Conservation (phyloP, 2,888 invertebrate genomes). For the Drosophila picticornis region DNA sequence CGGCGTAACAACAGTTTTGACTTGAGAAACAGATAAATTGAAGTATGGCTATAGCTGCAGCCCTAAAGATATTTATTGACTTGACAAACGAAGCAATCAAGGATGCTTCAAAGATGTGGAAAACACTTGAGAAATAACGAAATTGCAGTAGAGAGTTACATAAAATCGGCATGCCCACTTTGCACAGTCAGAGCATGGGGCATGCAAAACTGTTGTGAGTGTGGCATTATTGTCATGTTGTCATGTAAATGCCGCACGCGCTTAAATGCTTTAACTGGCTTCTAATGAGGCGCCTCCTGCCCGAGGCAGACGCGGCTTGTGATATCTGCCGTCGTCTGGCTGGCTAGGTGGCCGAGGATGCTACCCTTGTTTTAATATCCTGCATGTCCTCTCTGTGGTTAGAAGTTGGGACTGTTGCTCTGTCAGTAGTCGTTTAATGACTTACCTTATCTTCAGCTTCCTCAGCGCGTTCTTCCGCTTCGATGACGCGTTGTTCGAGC, state of each 20-base stretch:
- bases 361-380: slow-evolving; percentile 56
- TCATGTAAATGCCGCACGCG: slow-evolving; percentile 50
- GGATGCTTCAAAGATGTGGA: not conserved
- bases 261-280: slow-evolving; percentile 62
- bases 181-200: not conserved
- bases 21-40: not conserved
- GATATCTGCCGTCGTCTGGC: slow-evolving; percentile 2
- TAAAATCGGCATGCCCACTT: not conserved
- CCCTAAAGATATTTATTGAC: no score
- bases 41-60: no score
- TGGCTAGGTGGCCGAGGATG: slow-evolving; percentile 9
- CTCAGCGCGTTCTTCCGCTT: slow-evolving; percentile 96
- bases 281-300: slow-evolving; percentile 59
- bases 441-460: slow-evolving; percentile 97
- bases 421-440: slow-evolving; percentile 68
- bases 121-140: not conserved
- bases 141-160: not conserved
- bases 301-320: slow-evolving; percentile 12
- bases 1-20: not conserved
- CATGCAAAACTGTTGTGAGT: slow-evolving; percentile 1
- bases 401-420: not conserved
- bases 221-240: slow-evolving; percentile 56
- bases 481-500: slow-evolving; percentile 95
- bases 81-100: not conserved
- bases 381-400: not conserved